A percentile compares a stretch with the other conserved stretches of the same genome.
phyloP scores from a whole-genome alignment of 2,113 vertebrate species.

The Hippocampus guttulatus region DNA sequence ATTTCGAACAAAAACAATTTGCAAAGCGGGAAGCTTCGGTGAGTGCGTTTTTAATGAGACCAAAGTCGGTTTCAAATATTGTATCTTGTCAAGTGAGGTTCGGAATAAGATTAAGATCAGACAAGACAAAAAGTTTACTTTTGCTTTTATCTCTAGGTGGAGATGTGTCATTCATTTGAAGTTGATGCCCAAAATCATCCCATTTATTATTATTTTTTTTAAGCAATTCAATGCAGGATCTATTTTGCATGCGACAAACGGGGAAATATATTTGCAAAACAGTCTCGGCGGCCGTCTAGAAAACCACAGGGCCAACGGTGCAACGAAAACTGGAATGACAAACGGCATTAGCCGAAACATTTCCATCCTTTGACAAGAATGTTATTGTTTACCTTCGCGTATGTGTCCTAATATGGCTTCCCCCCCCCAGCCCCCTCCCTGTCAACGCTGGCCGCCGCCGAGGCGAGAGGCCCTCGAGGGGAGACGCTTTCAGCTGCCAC shows the following conservation, averaged over 20 bases:
- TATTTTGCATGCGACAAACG: constrained; percentile 3
- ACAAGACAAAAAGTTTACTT: neutral
- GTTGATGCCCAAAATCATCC: neutral
- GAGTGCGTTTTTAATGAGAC: constrained; percentile 84
- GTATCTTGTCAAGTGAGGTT: constrained; percentile 19
- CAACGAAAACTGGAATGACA: constrained; percentile 82
- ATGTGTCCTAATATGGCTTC: constrained; percentile 93
- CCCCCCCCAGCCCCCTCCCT: constrained; percentile 78
- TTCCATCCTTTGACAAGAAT: constrained; percentile 92
- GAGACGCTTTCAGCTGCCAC: constrained; percentile 81
- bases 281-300: constrained; percentile 63
- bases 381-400: constrained; percentile 99
- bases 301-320: constrained; percentile 61
- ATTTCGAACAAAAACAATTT: constrained; percentile 73
- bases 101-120: constrained; percentile 18
- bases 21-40: constrained; percentile 79
- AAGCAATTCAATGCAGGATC: neutral
- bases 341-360: constrained; percentile 85
- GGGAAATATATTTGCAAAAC: constrained; percentile 66
- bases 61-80: constrained; percentile 82
- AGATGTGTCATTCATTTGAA: neutral
- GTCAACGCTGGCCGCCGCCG: constrained; percentile 74
- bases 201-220: neutral
- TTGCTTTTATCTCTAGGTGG: neutral
- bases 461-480: constrained; percentile 80